Conservation (phyloP, 2,113 vertebrate genomes). For the Bubo blakistoni region DNA sequence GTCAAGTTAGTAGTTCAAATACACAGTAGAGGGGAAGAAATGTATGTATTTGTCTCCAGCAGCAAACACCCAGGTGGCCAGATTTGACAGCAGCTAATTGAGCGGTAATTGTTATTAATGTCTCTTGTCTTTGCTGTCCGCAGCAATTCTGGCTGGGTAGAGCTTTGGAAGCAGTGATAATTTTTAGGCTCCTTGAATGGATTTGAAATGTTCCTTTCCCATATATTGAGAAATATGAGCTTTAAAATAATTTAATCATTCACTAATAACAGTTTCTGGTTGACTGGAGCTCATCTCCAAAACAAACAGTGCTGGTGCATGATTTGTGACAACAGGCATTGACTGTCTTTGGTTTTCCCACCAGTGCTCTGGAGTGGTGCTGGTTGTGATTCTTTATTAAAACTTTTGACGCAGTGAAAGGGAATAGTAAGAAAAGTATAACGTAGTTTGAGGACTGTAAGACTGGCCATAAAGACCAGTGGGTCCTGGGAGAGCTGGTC, state of each 20-base stretch:
- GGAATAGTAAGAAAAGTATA: not conserved
- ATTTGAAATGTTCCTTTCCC: not conserved
- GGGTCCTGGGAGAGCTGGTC: not conserved
- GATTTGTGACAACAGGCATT: not conserved
- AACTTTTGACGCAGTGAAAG: not conserved
- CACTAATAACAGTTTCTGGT: not conserved
- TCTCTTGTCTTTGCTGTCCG: not conserved
- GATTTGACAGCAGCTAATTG: constrained; percentile 32
- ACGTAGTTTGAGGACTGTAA: not conserved
- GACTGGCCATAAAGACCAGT: not conserved
- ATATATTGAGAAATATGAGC: not conserved
- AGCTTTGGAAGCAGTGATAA: not conserved
- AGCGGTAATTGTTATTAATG: constrained; percentile 28
- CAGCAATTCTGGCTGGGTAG: not conserved
- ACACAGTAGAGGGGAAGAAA: not conserved
- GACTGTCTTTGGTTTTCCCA: not conserved
- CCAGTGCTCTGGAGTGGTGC: not conserved
- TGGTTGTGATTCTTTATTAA: not conserved
- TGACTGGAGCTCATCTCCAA: not conserved
- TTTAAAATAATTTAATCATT: not conserved
- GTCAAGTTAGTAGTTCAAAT: not conserved
- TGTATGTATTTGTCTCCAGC: not conserved
- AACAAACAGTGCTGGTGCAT: not conserved
- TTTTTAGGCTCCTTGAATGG: not conserved
- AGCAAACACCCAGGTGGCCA: not conserved